Evolutionary conservation across 2,113 vertebrate species (phyloP).

Genomic region (Chaenocephalus aceratus): DNA sequence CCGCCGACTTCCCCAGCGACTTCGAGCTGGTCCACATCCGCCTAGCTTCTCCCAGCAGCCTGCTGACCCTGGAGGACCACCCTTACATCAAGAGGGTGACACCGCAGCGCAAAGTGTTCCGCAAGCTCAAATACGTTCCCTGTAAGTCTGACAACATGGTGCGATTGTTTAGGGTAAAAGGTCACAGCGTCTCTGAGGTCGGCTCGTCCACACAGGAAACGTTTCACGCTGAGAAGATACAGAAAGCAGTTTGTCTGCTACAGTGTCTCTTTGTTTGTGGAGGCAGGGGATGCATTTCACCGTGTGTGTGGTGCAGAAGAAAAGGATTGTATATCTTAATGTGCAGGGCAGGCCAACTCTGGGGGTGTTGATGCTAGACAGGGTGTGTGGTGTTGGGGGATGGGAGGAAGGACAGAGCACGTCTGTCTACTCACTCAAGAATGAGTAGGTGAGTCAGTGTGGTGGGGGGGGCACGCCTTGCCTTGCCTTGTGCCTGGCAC

Average conservation of each 20-base stretch:
- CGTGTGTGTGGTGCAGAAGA: constrained; percentile 29
- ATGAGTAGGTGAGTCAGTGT: constrained; percentile 55
- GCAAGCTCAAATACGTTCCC: constrained; percentile 90
- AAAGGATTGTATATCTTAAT: constrained; percentile 47
- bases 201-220: constrained; percentile 14
- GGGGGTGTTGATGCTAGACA: constrained; percentile 14
- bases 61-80: constrained; percentile 92
- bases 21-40: constrained; percentile 97
- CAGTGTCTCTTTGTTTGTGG: constrained; percentile 41
- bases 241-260: constrained; percentile 26
- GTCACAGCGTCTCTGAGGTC: not conserved
- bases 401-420: constrained; percentile 48
- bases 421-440: constrained; percentile 55
- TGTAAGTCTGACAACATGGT: constrained; percentile 84
- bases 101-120: constrained; percentile 94
- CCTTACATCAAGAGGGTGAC: constrained; percentile 98
- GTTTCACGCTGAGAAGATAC: constrained; percentile 9
- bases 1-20: constrained; percentile 97
- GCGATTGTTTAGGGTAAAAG: not conserved
- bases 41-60: constrained; percentile 86
- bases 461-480: constrained; percentile 23
- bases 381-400: constrained; percentile 31
- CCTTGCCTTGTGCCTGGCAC: constrained; percentile 43
- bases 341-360: constrained; percentile 24
- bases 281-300: constrained; percentile 11